These are phyloP conservation scores for Sarcophaga bullata DNA, from an alignment of 1,140 invertebrate species.

Conservation along the genomic window DNA sequence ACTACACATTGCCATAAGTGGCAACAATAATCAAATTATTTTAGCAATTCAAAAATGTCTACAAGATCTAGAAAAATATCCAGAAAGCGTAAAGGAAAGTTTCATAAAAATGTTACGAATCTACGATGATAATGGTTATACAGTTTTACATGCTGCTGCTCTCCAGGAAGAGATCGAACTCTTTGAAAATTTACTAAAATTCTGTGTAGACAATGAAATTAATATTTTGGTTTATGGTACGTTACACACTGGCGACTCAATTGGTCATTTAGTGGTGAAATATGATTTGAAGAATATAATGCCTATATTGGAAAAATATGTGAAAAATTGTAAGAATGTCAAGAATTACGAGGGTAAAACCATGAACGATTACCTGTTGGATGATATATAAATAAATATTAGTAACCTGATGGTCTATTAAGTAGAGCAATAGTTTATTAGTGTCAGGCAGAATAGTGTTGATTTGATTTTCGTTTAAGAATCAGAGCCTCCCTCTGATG, in stretches of 20 bases:
- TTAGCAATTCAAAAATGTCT: background rate
- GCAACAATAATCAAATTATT: background rate
- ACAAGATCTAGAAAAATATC: background rate
- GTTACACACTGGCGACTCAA: background rate
- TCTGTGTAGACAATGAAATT: background rate
- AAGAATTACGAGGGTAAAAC: background rate
- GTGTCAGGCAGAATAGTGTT: no score
- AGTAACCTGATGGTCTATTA: no score
- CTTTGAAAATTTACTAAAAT: background rate
- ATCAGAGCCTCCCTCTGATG: no score
- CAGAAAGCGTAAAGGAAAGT: background rate
- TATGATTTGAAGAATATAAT: background rate
- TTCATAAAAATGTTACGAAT: background rate
- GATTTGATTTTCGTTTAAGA: no score
- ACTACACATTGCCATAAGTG: background rate
- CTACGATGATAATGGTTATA: background rate
- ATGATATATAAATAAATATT: no score
- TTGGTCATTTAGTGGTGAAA: slow-evolving; percentile 22
- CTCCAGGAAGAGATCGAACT: background rate
- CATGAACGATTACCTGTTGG: background rate
- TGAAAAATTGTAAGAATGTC: background rate
- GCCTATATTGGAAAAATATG: background rate
- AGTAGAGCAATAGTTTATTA: no score
- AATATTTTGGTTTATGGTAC: background rate
- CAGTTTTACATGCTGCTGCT: background rate